Conservation (phyloP, 2,888 invertebrate species). For the Stenodema calcarata region DNA sequence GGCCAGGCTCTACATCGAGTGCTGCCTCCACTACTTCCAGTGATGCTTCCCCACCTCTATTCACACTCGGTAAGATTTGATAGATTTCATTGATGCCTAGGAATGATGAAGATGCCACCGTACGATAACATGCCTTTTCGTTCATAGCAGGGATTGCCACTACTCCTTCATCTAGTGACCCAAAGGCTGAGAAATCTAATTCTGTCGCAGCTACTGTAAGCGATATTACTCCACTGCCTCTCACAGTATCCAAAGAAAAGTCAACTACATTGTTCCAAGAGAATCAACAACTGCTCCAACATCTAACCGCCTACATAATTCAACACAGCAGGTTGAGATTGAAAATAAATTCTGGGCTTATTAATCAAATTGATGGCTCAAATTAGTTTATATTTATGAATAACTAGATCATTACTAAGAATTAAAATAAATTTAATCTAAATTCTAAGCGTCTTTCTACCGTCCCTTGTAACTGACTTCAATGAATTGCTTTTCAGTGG, state of each 20-base stretch:
- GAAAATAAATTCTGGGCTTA: no score
- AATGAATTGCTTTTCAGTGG: slow-evolving; percentile 47
- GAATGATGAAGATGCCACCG: background rate
- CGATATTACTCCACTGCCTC: slow-evolving; percentile 38
- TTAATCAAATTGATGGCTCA: no score
- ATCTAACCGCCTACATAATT: slow-evolving; percentile 75
- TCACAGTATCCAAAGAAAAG: slow-evolving; percentile 25
- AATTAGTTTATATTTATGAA: no score
- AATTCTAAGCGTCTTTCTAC: background rate
- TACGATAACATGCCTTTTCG: background rate
- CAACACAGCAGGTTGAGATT: slow-evolving; percentile 67
- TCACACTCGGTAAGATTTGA: slow-evolving; percentile 47
- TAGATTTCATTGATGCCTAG: background rate
- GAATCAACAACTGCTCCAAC: slow-evolving; percentile 74
- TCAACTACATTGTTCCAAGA: slow-evolving; percentile 64
- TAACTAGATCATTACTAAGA: no score
- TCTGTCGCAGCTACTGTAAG: slow-evolving; percentile 17
- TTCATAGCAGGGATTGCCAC: slow-evolving; percentile 11
- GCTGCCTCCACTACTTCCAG: slow-evolving; percentile 35
- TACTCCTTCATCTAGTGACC: slow-evolving; percentile 38
- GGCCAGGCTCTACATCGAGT: slow-evolving; percentile 61
- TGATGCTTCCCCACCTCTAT: slow-evolving; percentile 49
- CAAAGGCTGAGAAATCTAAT: slow-evolving; percentile 48
- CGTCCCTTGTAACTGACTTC: background rate
- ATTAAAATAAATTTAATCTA: no score